Base-by-base conservation (phyloP, 2,113 vertebrate genomes). In the Sclerurus mexicanus region DNA sequence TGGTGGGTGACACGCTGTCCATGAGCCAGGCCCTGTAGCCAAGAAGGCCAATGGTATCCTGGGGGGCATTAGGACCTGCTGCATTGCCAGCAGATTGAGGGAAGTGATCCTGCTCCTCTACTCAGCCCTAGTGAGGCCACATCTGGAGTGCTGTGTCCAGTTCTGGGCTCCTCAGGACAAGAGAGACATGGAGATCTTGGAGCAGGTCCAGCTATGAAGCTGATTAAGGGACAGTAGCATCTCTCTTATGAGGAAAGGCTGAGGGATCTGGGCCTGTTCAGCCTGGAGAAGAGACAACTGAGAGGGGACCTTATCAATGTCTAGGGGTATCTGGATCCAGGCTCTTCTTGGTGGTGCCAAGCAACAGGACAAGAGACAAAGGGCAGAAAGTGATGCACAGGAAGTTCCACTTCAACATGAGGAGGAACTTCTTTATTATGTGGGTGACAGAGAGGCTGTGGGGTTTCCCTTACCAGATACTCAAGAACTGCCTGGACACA, bases 331-430 rank as follows among this genome's bases (percentile, higher is more conserved):
- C 30, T 83, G 60, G 22, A 74, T 15, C 19, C 52, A 74, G 44
- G 52, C 33, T 52, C 22, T 81, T 23, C 46, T 82, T 4, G 0
- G 33, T 60, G 30, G 24, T 75, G 28, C 33, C 0, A 0, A 30
- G 16, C 39, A 75, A 40, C 4, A 14, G 8, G 20, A 60, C 13
- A 53, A 68, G 47, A 60, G 16, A 10, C 23, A 75, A n/a, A 1
- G 3, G 53, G 46, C 9, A 82, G 28, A 67, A 60, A 39, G 7
- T 39, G 53, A 67, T 37, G 60, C 6, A 68, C 33, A 25, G 44
- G 7, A 60, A 60, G 13, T 39, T 75, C 33, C 6, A 60, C 21
- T 9, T 40, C 47, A 10, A 47, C 25, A 12, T 22, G n/a, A 83
- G 11, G n/a, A 82, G n/a, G 24, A 76, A 35, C 24, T 22, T 82